Percentiles rank a stretch among this genome's conserved stretches.
phyloP scores from a whole-genome alignment of 92 coral and sea anemone species.

The Blastomussa wellsi region DNA sequence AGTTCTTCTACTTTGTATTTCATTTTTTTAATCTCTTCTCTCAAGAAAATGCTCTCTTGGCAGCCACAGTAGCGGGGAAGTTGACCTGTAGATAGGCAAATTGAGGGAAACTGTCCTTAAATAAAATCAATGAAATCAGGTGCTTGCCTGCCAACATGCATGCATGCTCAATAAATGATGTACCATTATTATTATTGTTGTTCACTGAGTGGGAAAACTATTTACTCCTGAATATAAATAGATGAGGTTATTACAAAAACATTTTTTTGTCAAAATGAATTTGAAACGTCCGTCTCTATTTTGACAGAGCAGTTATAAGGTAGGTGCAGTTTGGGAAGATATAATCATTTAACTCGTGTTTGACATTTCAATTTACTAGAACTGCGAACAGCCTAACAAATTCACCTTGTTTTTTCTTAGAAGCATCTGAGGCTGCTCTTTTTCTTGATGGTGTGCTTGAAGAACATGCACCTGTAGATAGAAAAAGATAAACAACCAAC shows the following conservation, averaged over 20 bases:
- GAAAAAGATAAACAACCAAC: conserved; percentile 1
- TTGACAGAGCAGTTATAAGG: conserved; percentile 13
- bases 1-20: conserved; percentile 15
- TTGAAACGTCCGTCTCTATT: conserved; percentile 8
- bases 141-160: conserved; percentile 22
- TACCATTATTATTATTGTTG: neutral
- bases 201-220: neutral
- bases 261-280: conserved; percentile 15
- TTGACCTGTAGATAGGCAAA: conserved; percentile 14
- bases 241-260: conserved; percentile 11
- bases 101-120: conserved; percentile 7
- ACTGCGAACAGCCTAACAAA: conserved; percentile 23
- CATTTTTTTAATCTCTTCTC: conserved; percentile 3
- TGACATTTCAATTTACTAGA: conserved; percentile 12
- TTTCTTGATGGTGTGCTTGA: conserved; percentile 6
- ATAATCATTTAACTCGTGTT: conserved; percentile 2
- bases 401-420: conserved; percentile 11
- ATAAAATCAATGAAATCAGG: neutral
- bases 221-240: conserved; percentile 17
- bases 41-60: conserved; percentile 6
- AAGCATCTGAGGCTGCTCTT: conserved; percentile 8
- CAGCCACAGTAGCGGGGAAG: conserved; percentile 26
- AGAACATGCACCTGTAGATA: conserved; percentile 13
- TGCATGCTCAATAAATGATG: conserved; percentile 10
- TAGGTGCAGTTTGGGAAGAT: conserved; percentile 19